phyloP scores from a whole-genome alignment of 2,888 invertebrate genomes.

The Agrypnus murinus region DNA sequence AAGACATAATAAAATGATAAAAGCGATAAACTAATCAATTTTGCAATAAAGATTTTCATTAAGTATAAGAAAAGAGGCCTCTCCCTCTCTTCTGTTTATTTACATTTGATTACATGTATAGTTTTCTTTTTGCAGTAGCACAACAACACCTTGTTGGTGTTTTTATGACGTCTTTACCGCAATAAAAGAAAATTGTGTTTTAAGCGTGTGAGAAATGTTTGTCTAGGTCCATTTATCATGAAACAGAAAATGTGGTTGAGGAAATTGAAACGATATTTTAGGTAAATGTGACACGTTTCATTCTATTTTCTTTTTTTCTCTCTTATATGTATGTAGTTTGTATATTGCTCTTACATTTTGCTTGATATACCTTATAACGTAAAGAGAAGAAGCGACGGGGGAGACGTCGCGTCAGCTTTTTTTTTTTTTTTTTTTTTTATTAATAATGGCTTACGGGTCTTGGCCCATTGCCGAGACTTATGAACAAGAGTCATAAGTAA shows the following conservation, averaged over 20 bases:
- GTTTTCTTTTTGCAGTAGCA: too few relatives aligned
- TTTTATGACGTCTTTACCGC: constrained; percentile 36
- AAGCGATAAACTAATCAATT: too few relatives aligned
- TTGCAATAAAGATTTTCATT: too few relatives aligned
- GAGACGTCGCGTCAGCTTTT: too few relatives aligned
- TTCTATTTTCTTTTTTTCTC: constrained; percentile 44
- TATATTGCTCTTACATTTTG: constrained; percentile 13
- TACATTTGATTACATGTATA: too few relatives aligned
- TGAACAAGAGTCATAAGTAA: too few relatives aligned
- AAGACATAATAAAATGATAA: too few relatives aligned
- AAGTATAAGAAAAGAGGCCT: too few relatives aligned
- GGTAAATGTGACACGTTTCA: constrained; percentile 49
- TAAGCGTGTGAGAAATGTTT: constrained; percentile 55
- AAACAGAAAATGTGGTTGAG: constrained; percentile 59
- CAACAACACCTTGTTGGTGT: constrained; percentile 34
- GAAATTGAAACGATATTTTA: constrained; percentile 65
- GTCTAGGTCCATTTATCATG: constrained; percentile 62
- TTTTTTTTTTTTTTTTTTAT: too few relatives aligned
- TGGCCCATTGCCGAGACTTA: too few relatives aligned
- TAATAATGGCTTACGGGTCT: too few relatives aligned
- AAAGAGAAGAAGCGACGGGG: not conserved
- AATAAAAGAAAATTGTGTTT: constrained; percentile 43
- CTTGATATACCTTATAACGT: constrained; percentile 22
- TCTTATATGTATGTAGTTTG: constrained; percentile 24
- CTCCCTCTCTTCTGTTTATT: too few relatives aligned